These are phyloP conservation scores for Drosophila yooni DNA, from an alignment of 2,888 invertebrate genomes.

Conservation along the genomic window DNA sequence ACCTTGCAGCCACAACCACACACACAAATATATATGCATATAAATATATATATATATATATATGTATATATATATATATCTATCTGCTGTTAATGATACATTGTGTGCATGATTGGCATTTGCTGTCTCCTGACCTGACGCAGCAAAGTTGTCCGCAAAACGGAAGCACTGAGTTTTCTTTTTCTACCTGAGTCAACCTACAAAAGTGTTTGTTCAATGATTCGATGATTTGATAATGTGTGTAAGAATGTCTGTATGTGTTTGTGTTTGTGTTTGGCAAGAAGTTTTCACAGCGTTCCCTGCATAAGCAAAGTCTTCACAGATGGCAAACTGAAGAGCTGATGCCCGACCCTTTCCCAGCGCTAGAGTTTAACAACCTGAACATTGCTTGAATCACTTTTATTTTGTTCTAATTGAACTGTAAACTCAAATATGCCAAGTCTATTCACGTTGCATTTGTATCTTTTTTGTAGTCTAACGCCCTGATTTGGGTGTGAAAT, in stretches of 20 bases:
- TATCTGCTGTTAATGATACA: constrained; percentile 56
- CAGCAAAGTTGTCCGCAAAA: constrained; percentile 63
- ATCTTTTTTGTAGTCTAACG: background rate
- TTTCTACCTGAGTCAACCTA: constrained; percentile 42
- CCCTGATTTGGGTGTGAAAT: constrained; percentile 36
- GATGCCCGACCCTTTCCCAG: constrained; percentile 1
- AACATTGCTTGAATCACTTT: background rate
- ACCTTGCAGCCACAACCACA: constrained; percentile 13
- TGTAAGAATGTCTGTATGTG: background rate
- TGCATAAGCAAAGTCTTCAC: constrained; percentile 59
- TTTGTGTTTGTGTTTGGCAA: constrained; percentile 24
- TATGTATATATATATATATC: background rate
- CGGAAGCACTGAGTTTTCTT: constrained; percentile 75
- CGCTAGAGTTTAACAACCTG: constrained; percentile 52
- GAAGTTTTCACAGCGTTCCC: constrained; percentile 56
- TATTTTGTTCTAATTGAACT: constrained; percentile 8
- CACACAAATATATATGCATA: constrained; percentile 12
- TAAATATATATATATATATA: background rate
- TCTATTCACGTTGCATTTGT: background rate
- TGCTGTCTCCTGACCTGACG: constrained; percentile 62
- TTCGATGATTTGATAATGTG: constrained; percentile 49
- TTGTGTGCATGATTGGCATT: constrained; percentile 73
- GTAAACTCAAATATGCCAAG: background rate
- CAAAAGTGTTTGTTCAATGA: constrained; percentile 69
- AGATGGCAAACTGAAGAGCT: constrained; percentile 15